A percentile compares a stretch with the other conserved stretches of the same genome.
These are phyloP conservation scores for Pimephales promelas DNA, from an alignment of 2,113 vertebrate species.

Conservation along the genomic window DNA sequence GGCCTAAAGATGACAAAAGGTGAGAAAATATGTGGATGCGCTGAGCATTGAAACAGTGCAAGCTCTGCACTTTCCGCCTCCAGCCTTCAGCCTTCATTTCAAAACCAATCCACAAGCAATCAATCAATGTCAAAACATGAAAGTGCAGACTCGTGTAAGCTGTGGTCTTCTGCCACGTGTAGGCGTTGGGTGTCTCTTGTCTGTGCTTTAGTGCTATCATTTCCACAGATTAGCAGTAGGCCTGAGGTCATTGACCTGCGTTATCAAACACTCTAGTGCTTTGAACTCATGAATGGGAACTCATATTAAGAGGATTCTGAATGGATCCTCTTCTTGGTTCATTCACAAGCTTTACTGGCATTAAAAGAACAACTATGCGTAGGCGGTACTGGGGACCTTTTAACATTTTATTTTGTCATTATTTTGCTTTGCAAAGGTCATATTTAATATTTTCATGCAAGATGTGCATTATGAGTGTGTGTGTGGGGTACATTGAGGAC, in stretches of 20 bases:
- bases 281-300: conserved; percentile 15
- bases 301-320: conserved; percentile 45
- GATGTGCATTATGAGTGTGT: not conserved
- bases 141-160: conserved; percentile 37
- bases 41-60: not conserved
- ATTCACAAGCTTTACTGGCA: conserved; percentile 23
- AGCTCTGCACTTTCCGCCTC: conserved; percentile 24
- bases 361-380: not conserved
- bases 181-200: conserved; percentile 25
- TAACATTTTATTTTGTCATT: not conserved
- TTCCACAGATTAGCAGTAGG: conserved; percentile 54
- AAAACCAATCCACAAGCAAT: conserved; percentile 52
- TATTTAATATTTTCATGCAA: not conserved
- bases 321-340: conserved; percentile 43
- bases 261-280: conserved; percentile 47
- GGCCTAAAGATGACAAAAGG: conserved; percentile 11
- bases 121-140: conserved; percentile 53
- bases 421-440: conserved; percentile 37
- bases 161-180: conserved; percentile 10
- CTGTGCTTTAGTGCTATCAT: conserved; percentile 40
- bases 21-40: conserved; percentile 6
- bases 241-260: conserved; percentile 49
- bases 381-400: not conserved
- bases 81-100: conserved; percentile 49
- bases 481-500: not conserved